phyloP scores from a whole-genome alignment of 2,113 vertebrate genomes.

The Nothobranchius furzeri region DNA sequence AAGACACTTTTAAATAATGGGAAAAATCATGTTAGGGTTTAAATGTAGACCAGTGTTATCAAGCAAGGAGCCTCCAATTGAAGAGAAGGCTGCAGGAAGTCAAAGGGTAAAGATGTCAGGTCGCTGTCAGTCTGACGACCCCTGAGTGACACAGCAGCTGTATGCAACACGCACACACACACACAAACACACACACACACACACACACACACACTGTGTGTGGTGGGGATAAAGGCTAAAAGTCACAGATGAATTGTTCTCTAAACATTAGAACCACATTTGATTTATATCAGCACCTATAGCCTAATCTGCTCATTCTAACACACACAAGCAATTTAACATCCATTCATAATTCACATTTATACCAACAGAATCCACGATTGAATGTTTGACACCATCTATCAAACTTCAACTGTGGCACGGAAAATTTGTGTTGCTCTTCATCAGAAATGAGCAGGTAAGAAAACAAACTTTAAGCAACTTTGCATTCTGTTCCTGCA shows the following conservation, averaged over 20 bases:
- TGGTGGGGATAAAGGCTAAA: no score
- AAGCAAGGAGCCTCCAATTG: no score
- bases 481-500: conserved; percentile 41
- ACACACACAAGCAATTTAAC: background rate
- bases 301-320: background rate
- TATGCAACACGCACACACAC: conserved; percentile 20
- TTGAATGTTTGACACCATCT: background rate
- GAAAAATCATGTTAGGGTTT: no score
- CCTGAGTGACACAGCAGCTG: conserved; percentile 59
- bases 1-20: no score
- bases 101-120: conserved; percentile 42
- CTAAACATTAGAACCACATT: background rate
- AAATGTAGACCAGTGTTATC: no score
- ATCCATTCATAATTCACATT: background rate
- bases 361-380: background rate
- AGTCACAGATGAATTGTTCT: background rate
- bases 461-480: conserved; percentile 32
- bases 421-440: background rate
- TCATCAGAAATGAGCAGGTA: conserved; percentile 43
- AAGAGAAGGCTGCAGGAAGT: conserved; percentile 30
- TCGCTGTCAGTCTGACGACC: conserved; percentile 46
- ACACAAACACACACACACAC: no score
- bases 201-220: no score
- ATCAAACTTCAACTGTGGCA: background rate
- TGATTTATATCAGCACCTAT: background rate